Evolutionary conservation across 2,888 invertebrate species (phyloP).

Genomic region (Chrysolina americana): DNA sequence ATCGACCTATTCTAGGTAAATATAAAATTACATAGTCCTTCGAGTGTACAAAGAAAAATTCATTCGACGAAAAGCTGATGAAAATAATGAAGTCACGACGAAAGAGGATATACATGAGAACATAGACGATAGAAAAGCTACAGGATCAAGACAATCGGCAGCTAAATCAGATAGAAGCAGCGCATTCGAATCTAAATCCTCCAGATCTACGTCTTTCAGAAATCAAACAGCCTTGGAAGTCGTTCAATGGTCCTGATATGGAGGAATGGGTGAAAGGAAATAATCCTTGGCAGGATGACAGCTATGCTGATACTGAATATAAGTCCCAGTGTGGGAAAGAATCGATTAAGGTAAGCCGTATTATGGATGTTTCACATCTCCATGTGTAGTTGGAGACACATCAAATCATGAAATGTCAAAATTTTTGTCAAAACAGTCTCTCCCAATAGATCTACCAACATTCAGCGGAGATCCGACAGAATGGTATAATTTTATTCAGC

Average conservation of each 20-base stretch:
- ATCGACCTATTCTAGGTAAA: no score
- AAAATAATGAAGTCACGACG: neutral
- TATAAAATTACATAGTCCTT: no score
- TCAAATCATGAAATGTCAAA: neutral
- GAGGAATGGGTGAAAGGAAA: neutral
- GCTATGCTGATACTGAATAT: neutral
- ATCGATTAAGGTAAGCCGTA: neutral
- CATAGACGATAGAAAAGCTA: neutral
- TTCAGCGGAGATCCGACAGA: neutral
- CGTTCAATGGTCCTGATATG: no score
- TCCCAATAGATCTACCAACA: neutral
- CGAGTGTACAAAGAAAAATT: no score
- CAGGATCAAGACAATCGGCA: neutral
- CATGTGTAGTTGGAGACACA: neutral
- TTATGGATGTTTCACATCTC: neutral
- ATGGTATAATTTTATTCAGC: neutral
- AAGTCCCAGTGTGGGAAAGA: neutral
- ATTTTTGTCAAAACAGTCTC: neutral
- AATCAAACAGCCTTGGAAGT: neutral
- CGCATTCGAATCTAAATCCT: neutral
- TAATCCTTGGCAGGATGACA: neutral
- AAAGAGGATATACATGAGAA: neutral
- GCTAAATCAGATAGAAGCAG: neutral
- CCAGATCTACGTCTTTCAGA: neutral
- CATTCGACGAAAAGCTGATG: neutral